Evolutionary conservation across 2,113 vertebrate genomes (phyloP).

Genomic region (Athene cunicularia): DNA sequence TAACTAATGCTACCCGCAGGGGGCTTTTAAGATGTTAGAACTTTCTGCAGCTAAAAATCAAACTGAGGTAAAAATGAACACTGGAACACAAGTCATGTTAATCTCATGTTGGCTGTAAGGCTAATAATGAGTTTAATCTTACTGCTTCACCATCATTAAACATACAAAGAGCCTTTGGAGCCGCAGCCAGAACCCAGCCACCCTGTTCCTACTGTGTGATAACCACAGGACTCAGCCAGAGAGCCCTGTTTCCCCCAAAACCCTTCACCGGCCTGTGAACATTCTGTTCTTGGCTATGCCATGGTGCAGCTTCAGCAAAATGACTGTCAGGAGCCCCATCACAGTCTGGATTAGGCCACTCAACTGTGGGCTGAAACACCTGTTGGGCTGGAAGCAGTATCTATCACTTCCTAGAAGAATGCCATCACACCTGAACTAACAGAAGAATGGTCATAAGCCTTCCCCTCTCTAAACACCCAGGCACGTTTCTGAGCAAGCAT

Average conservation of each 20-base stretch:
- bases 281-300: neutral
- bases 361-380: neutral
- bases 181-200: neutral
- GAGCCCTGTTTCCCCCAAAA: neutral
- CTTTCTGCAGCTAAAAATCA: neutral
- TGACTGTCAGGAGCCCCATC: neutral
- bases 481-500: accelerated
- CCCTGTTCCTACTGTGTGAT: neutral
- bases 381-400: neutral
- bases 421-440: neutral
- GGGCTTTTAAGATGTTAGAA: neutral
- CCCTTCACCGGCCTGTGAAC: neutral
- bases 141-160: neutral
- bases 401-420: neutral
- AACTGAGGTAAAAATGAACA: neutral
- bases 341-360: neutral
- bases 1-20: neutral
- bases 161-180: neutral
- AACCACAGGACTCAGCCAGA: neutral
- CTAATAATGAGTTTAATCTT: neutral
- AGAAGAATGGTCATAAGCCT: neutral
- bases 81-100: neutral
- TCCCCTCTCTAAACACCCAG: neutral
- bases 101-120: neutral
- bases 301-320: neutral